phyloP scores from a whole-genome alignment of 2,797 vertebrate species.

The Falco peregrinus region DNA sequence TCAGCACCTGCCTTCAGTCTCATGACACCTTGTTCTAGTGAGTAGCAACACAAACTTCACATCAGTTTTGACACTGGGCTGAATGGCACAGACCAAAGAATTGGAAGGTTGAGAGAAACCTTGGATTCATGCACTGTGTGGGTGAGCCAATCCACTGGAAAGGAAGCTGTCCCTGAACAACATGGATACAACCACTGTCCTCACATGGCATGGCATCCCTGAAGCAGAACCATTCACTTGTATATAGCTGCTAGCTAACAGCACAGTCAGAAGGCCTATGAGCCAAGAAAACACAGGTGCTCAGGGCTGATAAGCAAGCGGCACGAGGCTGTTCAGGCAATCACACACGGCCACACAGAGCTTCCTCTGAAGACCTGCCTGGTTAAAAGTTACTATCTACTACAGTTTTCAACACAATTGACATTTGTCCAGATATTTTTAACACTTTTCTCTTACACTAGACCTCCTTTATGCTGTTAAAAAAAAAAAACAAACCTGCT shows the following conservation, averaged over 20 bases:
- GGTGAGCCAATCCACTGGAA: not conserved
- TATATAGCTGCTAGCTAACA: not conserved
- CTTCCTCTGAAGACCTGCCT: not conserved
- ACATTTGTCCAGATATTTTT: not conserved
- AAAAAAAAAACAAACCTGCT: not conserved
- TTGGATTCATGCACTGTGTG: not conserved
- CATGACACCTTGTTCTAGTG: rapidly evolving
- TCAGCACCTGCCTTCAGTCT: not conserved
- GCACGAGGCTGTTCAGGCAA: not conserved
- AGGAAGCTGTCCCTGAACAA: not conserved
- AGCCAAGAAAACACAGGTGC: not conserved
- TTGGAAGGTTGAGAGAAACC: not conserved
- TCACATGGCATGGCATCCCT: rapidly evolving
- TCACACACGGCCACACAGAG: not conserved
- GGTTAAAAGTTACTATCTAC: not conserved
- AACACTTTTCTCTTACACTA: not conserved
- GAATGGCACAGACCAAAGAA: not conserved
- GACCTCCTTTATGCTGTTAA: not conserved
- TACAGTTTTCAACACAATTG: not conserved
- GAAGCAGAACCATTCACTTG: not conserved
- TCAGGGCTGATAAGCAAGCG: not conserved
- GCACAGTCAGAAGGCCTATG: not conserved
- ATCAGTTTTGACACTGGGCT: not conserved
- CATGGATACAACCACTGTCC: not conserved
- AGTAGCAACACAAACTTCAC: not conserved